Base-by-base conservation (phyloP, 2,888 invertebrate genomes). In the Eristalinus aeneus region DNA sequence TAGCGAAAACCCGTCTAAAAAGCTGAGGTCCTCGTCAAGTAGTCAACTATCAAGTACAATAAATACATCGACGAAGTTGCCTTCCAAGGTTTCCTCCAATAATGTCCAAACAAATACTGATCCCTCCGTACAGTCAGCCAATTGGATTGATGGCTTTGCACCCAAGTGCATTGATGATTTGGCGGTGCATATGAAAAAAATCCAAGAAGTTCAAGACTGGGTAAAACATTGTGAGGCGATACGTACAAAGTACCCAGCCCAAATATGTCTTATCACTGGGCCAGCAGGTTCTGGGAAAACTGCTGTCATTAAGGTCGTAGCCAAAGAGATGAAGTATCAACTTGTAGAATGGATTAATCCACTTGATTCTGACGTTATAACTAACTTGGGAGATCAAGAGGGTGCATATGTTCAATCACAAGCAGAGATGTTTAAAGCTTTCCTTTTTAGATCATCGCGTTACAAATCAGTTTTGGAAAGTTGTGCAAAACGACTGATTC, bases 271-370 rank as follows among this genome's bases (percentile, higher is more conserved):
- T 4, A 89, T 98, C 23, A 95, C 95, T 8, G 98, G 98, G 0
- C 97, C 98, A 23, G 94, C 97, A 0, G 98, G 98, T 0, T 94
- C 95, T 90, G 97, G 97, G 0, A 98, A 98, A 93, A 96, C 97
- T 0, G 94, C 95, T 0, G 95, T 97, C 0, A 89, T 97, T 0
- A 94, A 93, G 77, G 93, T 95, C 9, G 88, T 97, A 10, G 96
- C 96, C 39, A 93, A 94, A 73, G 94, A 95, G 88, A 91, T 95
- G 85, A 88, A 89, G 3, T 92, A 89, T 67, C 90, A 91, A 60
- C 89, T 94, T 54, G 93, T 93, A 32, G 97, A 98, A 92, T 98
- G 98, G 98, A 94, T 95, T 27, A 97, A 96, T 89, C 97, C 97
- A 5, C 89, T 95, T 10, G 96, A 96, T 91, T 94, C 94, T 89